Percentiles rank a stretch among this genome's conserved stretches.
These are phyloP conservation scores for Paguma larvata DNA, from an alignment of 2,797 vertebrate genomes.

Conservation along the genomic window DNA sequence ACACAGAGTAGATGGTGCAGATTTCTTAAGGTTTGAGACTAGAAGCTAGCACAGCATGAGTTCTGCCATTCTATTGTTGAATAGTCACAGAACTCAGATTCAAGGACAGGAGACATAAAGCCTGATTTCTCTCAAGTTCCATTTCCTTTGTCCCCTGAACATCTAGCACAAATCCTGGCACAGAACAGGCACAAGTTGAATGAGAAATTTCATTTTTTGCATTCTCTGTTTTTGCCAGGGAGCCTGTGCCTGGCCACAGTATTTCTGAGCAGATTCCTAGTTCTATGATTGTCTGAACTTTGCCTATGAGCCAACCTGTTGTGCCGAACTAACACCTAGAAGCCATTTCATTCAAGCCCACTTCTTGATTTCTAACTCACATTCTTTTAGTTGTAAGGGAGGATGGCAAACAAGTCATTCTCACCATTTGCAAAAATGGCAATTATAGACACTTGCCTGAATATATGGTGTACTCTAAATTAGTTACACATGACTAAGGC, in stretches of 20 bases:
- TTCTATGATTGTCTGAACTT: neutral
- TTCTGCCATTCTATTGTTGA: neutral
- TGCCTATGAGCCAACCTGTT: neutral
- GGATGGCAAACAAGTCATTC: slow-evolving; percentile 73
- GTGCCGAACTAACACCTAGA: neutral
- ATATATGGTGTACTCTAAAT: slow-evolving; percentile 64
- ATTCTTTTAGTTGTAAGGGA: slow-evolving; percentile 46
- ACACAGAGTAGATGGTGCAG: neutral
- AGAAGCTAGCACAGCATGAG: neutral
- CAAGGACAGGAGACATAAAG: neutral
- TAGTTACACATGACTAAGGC: slow-evolving; percentile 77
- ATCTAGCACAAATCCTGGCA: neutral
- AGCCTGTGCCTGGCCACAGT: neutral
- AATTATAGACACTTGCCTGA: slow-evolving; percentile 75
- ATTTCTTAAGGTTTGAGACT: neutral
- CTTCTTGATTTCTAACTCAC: neutral
- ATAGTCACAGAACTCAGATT: neutral
- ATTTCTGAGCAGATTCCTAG: neutral
- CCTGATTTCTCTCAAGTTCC: neutral
- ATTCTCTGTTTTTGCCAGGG: neutral
- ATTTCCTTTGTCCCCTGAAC: neutral
- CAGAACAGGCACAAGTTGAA: neutral
- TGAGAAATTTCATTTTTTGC: neutral
- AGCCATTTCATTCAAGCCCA: neutral
- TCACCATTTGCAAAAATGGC: slow-evolving; percentile 68